Evolutionary conservation across 2,888 invertebrate genomes (phyloP).

Genomic region (Melanargia galathea): DNA sequence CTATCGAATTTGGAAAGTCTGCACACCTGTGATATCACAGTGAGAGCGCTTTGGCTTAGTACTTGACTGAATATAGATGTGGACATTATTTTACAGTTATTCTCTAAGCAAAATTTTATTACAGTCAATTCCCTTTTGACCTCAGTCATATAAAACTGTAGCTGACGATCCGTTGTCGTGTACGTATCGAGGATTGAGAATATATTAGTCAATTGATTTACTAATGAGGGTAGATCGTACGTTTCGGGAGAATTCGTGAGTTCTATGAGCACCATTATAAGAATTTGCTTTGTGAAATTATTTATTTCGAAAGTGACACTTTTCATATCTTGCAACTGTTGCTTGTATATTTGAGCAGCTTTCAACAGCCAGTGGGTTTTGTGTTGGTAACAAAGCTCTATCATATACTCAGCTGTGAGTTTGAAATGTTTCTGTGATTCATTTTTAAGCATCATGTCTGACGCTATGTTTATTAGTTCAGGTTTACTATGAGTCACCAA

Average conservation of each 20-base stretch:
- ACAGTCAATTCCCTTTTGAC: constrained; percentile 76
- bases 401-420: constrained; percentile 76
- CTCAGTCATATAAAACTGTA: constrained; percentile 76
- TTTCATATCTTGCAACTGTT: constrained; percentile 73
- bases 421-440: constrained; percentile 72
- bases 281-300: constrained; percentile 76
- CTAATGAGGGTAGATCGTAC: constrained; percentile 69
- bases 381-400: constrained; percentile 75
- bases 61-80: constrained; percentile 76
- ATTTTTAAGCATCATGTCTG: constrained; percentile 67
- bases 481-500: constrained; percentile 67
- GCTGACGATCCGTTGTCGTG: constrained; percentile 66
- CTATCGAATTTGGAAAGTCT: constrained; percentile 75
- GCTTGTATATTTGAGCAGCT: constrained; percentile 72
- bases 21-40: constrained; percentile 78
- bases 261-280: constrained; percentile 76
- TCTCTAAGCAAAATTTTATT: constrained; percentile 77
- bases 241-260: constrained; percentile 75
- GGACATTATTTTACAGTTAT: constrained; percentile 77
- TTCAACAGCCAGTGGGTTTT: constrained; percentile 76
- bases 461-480: constrained; percentile 58
- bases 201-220: constrained; percentile 73
- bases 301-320: constrained; percentile 76
- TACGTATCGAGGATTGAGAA: constrained; percentile 76
- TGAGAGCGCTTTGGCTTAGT: constrained; percentile 72